A percentile compares a stretch with the other conserved stretches of the same genome.
Evolutionary conservation across 1,140 invertebrate species (phyloP).

Genomic region (Mylabris phalerata): DNA sequence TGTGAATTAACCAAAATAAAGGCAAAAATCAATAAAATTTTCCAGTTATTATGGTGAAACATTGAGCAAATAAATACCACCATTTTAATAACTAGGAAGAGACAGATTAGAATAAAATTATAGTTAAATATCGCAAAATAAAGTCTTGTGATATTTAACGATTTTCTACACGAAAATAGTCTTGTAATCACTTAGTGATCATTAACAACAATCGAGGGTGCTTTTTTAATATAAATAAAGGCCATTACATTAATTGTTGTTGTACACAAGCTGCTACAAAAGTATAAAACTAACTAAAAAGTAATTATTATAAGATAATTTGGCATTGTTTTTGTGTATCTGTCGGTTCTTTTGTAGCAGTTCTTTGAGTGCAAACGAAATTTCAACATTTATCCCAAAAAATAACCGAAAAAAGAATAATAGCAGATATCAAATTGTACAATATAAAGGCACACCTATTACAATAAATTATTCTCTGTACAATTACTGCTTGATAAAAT

Average conservation of each 20-base stretch:
- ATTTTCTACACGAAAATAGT: no score
- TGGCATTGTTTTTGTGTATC: neutral
- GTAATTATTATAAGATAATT: neutral
- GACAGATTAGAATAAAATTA: no score
- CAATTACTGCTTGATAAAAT: constrained; percentile 15
- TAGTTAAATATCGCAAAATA: no score
- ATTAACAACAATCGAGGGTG: constrained; percentile 9
- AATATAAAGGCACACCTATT: constrained; percentile 40
- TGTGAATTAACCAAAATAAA: no score
- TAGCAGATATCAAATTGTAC: constrained; percentile 33
- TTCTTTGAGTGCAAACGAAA: neutral
- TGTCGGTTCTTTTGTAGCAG: neutral
- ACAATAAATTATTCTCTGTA: constrained; percentile 30
- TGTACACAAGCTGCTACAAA: constrained; percentile 13
- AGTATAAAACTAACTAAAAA: neutral
- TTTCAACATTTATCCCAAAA: neutral
- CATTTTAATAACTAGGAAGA: no score
- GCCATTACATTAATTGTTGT: constrained; percentile 3
- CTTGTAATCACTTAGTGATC: neutral
- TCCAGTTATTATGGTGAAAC: no score
- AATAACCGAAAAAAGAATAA: constrained; percentile 14
- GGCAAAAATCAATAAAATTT: no score
- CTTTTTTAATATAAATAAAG: constrained; percentile 8
- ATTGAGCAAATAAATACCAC: no score
- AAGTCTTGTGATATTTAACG: no score